These are phyloP conservation scores for Parnassius smintheus DNA, from an alignment of 2,888 invertebrate genomes.

Conservation along the genomic window DNA sequence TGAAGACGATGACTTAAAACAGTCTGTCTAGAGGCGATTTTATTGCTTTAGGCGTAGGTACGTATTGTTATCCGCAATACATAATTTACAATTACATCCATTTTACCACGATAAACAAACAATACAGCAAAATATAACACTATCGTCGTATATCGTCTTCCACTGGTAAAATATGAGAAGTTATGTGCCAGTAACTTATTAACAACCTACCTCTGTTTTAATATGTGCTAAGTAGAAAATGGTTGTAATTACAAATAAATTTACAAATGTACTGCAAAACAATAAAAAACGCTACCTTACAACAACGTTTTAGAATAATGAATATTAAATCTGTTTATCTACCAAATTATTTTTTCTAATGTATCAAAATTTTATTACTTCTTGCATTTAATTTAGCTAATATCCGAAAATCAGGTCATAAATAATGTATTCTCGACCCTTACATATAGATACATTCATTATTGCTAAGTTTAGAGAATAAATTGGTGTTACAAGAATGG, in stretches of 20 bases:
- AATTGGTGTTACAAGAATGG: conserved; percentile 38
- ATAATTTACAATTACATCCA: neutral
- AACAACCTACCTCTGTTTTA: no score
- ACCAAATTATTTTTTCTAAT: conserved; percentile 45
- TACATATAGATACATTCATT: conserved; percentile 50
- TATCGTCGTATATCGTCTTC: no score
- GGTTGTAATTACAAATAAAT: no score
- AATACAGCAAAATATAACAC: neutral
- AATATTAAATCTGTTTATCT: conserved; percentile 39
- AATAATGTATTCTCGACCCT: conserved; percentile 41
- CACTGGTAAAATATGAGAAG: no score
- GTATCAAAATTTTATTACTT: conserved; percentile 60
- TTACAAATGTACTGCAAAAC: neutral
- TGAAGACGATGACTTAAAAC: conserved; percentile 35
- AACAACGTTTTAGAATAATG: conserved; percentile 26
- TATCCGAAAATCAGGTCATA: conserved; percentile 40
- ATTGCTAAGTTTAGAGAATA: conserved; percentile 51
- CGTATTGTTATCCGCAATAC: conserved; percentile 44
- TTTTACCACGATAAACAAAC: neutral
- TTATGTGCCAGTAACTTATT: no score
- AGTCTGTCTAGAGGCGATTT: conserved; percentile 49
- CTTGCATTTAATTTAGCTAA: conserved; percentile 37
- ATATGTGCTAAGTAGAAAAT: no score
- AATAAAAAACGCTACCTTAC: neutral
- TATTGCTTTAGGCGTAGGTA: conserved; percentile 55